A percentile compares a stretch with the other conserved stretches of the same genome.
Evolutionary conservation across 2,113 vertebrate genomes (phyloP).

Genomic region (Sitta europaea): DNA sequence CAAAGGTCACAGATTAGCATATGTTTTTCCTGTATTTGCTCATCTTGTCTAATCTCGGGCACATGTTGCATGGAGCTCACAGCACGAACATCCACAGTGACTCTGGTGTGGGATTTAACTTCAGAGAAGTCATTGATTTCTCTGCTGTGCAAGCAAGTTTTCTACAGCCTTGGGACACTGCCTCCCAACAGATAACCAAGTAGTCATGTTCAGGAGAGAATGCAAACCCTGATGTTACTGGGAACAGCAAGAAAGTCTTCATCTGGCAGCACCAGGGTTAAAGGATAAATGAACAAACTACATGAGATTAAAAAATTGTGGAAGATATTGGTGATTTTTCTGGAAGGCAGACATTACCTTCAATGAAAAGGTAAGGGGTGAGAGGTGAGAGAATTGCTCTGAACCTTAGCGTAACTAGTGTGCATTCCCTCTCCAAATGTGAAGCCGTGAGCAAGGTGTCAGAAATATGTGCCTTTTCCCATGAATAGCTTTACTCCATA

Average conservation of each 20-base stretch:
- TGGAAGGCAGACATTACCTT: background rate
- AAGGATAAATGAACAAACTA: background rate
- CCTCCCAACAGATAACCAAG: background rate
- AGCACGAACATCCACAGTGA: background rate
- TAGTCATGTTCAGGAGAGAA: background rate
- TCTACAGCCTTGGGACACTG: background rate
- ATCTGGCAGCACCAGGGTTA: background rate
- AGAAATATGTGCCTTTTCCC: background rate
- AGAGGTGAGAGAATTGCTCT: background rate
- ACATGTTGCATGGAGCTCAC: background rate
- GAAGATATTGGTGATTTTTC: background rate
- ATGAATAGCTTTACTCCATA: background rate
- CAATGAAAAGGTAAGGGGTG: background rate
- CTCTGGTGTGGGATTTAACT: background rate
- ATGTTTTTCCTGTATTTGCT: background rate
- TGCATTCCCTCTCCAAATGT: background rate
- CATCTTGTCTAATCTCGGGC: background rate
- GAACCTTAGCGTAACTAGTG: background rate
- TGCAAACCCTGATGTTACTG: background rate
- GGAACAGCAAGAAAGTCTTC: accelerated
- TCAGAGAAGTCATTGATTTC: background rate
- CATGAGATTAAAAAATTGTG: background rate
- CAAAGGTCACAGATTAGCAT: background rate
- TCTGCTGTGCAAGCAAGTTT: background rate
- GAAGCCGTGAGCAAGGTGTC: background rate